Evolutionary conservation across 1,140 invertebrate genomes (phyloP), one percentile per base, ranked within the genome.

Genomic region (Mycetomoellerius zeteki): DNA sequence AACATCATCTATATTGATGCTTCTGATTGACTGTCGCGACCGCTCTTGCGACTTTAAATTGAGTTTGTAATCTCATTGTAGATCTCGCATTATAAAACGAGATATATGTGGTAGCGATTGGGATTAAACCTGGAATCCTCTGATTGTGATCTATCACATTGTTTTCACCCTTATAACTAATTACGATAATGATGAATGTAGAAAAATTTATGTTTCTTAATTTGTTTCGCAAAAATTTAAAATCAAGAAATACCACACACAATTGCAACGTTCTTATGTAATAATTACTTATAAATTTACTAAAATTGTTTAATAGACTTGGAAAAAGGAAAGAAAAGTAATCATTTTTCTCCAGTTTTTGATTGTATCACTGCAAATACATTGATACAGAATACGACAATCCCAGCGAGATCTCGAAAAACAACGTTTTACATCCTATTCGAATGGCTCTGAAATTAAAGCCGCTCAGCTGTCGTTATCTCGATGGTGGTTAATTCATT

Each of bases 401-500:
- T 12, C 2, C 14, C 21, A 7, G n/a, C 12, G 76, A 47, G 30
- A 37, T 5, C 43, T 65, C 60, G 60, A 50, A 50, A 65, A 78
- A 78, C n/a, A 47, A 50, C 30, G 16, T 69, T 30, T 19, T 8
- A 21, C 30, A 12, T 27, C 14, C 12, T 50, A 81, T 81, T 81
- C 21, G 47, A 80, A 69, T 10, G 47, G 16, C 30, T 76, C 21
- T 69, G 60, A 65, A 67, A 80, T 81, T 71, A 72, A 71, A 71
- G 47, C 33, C 33, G 54, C 65, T 24, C n/a, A 14, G 27, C 47
- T 69, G 19, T 52, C 50, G 64, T 82, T 56, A 19, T 30, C 54
- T 27, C 69, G n/a, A 73, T 73, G 54, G 27, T 47, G 54, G 54
- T 81, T 69, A 81, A 81, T 84, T 73, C 47, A 50, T 84, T 43